These are phyloP conservation scores for Drosophila recens DNA, from an alignment of 2,888 invertebrate species.

Conservation along the genomic window DNA sequence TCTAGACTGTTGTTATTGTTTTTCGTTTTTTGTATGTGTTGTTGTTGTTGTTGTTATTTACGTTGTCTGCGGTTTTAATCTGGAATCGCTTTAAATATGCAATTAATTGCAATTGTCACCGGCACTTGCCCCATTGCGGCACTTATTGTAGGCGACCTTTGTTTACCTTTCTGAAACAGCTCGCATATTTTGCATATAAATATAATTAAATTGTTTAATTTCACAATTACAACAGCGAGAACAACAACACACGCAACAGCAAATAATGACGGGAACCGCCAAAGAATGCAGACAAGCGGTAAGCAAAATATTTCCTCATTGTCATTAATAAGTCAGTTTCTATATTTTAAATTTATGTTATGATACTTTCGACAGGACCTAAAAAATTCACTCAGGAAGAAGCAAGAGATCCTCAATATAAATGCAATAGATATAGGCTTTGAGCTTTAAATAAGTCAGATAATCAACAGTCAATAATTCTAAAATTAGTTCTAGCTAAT, in stretches of 20 bases:
- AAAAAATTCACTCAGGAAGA: too few relatives aligned
- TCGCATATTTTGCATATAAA: constrained; percentile 59
- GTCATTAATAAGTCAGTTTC: too few relatives aligned
- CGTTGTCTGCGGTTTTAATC: constrained; percentile 65
- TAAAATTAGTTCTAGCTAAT: too few relatives aligned
- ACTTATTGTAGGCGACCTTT: constrained; percentile 50
- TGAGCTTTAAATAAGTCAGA: too few relatives aligned
- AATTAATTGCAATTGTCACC: constrained; percentile 74
- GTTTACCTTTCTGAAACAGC: constrained; percentile 54
- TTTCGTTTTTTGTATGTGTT: constrained; percentile 9
- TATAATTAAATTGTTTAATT: constrained; percentile 69
- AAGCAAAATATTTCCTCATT: too few relatives aligned
- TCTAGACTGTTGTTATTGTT: constrained; percentile 5
- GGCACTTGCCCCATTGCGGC: constrained; percentile 37
- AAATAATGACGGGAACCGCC: constrained; percentile 19
- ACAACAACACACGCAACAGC: not conserved
- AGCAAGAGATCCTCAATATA: too few relatives aligned
- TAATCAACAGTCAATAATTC: too few relatives aligned
- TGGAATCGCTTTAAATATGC: constrained; percentile 66
- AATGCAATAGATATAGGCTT: too few relatives aligned
- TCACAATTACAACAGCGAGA: constrained; percentile 30
- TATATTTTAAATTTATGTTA: too few relatives aligned
- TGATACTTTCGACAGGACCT: too few relatives aligned
- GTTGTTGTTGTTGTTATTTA: constrained; percentile 48
- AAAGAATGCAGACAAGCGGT: constrained; percentile 10